Base-by-base conservation (phyloP, 2,888 invertebrate genomes). In the Drosophila bunnanda region DNA sequence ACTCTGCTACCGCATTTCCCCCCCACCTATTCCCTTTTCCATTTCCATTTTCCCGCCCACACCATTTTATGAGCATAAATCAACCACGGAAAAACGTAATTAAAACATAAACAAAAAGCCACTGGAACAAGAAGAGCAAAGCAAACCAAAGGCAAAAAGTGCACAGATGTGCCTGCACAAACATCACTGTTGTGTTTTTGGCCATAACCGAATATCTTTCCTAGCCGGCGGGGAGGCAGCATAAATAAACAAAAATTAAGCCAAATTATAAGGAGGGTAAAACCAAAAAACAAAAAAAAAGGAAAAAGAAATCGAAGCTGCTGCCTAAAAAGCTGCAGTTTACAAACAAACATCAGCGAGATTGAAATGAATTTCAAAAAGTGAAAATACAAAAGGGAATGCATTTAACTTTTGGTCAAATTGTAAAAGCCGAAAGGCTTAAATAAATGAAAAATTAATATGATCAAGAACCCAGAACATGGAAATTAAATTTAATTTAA, bases 71-170 rank as follows among this genome's bases (percentile, higher is more conserved):
- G 46, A 56, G 70, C 75, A 89, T 87, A 87, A 84, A 89, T 87
- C 85, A 84, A 68, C 75, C 86, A 36, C 82, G 75, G 75, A 74
- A 67, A 88, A 88, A 78, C 80, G 81, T 85, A 85, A 89, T 88
- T 89, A 85, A 88, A 88, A 82, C 72, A 82, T 85, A 89, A 85
- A 85, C 89, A 89, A 78, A 88, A 58, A 36, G 38, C 52, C 15
- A 15, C 15, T 12, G 32, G 22, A 48, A 60, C 48, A 48, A 25
- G 77, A 77, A 86, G 66, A 54, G 66, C 56, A 65, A 64, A 77
- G 57, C 59, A 38, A 43, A 55, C 71, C 52, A 54, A 71, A 59
- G 72, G 65, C 41, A 74, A 74, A 84, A 87, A 61, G 65, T 64
- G 76, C 71, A 64, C 87, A 83, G 79, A 80, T 86, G 87, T 75